A percentile compares a stretch with the other conserved stretches of the same genome.
Conservation (phyloP, 2,113 vertebrate genomes). For the Melanostigma gelatinosum region DNA sequence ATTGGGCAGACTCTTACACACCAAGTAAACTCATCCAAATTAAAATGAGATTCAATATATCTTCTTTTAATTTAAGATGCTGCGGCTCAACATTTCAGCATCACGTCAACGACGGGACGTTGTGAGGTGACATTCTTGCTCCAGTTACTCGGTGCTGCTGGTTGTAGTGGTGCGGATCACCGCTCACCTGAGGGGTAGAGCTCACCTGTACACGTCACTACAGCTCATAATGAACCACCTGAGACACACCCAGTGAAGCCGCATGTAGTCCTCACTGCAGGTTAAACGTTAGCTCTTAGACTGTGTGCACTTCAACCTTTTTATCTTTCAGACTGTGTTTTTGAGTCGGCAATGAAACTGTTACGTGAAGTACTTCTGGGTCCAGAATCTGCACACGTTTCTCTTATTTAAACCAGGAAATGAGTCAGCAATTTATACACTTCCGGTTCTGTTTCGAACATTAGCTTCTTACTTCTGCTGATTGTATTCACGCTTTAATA, state of each 20-base stretch:
- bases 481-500: too few species aligned
- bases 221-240: conserved; percentile 7
- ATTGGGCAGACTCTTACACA: not conserved
- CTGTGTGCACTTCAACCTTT: not conserved
- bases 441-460: too few species aligned
- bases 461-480: too few species aligned
- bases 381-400: not conserved
- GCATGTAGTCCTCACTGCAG: not conserved
- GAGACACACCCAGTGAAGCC: not conserved
- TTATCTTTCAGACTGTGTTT: not conserved
- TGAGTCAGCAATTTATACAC: too few species aligned
- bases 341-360: not conserved
- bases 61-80: not conserved
- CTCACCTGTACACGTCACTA: not conserved
- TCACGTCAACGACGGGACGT: not conserved
- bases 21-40: not conserved
- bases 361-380: not conserved
- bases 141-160: not conserved
- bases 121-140: not conserved
- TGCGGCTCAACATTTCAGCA: not conserved
- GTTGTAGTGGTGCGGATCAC: not conserved
- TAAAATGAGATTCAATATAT: not conserved
- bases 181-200: not conserved
- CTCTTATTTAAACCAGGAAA: too few species aligned
- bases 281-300: not conserved